Evolutionary conservation across 2,888 invertebrate species (phyloP).

Genomic region (Lutraria lutraria): DNA sequence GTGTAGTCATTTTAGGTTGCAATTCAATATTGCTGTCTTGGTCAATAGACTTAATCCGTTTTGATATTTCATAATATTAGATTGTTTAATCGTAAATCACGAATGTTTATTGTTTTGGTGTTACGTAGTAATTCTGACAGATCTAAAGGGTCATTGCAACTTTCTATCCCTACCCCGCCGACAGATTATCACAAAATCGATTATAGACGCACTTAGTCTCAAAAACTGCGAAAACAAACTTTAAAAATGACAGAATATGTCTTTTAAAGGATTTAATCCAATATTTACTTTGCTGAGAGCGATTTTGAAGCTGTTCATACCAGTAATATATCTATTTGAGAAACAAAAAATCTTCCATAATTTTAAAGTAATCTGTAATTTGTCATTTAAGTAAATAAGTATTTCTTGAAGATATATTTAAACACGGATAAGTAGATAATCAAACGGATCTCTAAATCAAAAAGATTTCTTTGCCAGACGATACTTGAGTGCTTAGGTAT

Average conservation of each 20-base stretch:
- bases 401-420: conserved; percentile 50
- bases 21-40: too few species aligned
- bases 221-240: neutral
- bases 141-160: neutral
- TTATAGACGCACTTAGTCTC: neutral
- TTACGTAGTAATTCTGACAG: neutral
- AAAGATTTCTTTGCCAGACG: neutral
- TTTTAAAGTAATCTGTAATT: conserved; percentile 40
- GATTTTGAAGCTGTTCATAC: neutral
- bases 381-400: conserved; percentile 52
- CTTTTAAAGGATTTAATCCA: neutral
- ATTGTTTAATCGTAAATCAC: neutral
- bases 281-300: neutral
- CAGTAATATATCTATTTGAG: too few species aligned
- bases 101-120: neutral
- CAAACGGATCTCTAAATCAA: conserved; percentile 5
- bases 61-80: too few species aligned
- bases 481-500: neutral
- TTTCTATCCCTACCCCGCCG: neutral
- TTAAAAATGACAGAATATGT: neutral
- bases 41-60: too few species aligned
- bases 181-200: neutral
- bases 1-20: too few species aligned
- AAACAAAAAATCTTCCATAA: neutral
- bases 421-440: conserved; percentile 54